Evolutionary conservation across 2,797 vertebrate species (phyloP).

Genomic region (Valencia hispanica): DNA sequence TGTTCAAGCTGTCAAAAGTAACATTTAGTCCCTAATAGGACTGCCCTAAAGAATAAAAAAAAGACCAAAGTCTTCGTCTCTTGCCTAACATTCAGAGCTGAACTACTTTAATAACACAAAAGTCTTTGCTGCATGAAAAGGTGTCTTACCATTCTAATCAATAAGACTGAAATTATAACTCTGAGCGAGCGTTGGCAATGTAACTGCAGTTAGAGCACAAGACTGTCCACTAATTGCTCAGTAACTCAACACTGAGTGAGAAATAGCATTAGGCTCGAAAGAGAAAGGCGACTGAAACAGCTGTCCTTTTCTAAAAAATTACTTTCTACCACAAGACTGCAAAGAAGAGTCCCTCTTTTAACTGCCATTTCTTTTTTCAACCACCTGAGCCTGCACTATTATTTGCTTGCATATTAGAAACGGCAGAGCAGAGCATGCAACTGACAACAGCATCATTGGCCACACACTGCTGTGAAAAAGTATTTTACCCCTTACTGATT

Average conservation of each 20-base stretch:
- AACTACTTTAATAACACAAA: constrained; percentile 15
- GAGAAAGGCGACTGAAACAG: not conserved
- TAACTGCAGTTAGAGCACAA: not conserved
- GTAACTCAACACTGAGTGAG: constrained; percentile 29
- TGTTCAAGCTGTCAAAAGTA: constrained; percentile 61
- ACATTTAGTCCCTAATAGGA: constrained; percentile 58
- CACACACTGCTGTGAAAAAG: too few relatives aligned
- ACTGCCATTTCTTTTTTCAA: too few relatives aligned
- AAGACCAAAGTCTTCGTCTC: constrained; percentile 31
- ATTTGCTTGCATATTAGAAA: too few relatives aligned
- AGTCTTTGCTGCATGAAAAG: constrained; percentile 1
- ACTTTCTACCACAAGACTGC: not conserved
- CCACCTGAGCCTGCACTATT: too few relatives aligned
- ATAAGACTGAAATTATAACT: constrained; percentile 25
- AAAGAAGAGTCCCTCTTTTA: too few relatives aligned
- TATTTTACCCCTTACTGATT: too few relatives aligned
- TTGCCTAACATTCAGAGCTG: constrained; percentile 26
- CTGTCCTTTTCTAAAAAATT: not conserved
- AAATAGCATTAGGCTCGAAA: constrained; percentile 33
- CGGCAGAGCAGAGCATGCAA: too few relatives aligned
- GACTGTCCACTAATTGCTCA: constrained; percentile 31
- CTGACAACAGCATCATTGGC: too few relatives aligned
- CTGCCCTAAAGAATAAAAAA: constrained; percentile 19
- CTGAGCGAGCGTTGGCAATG: constrained; percentile 6
- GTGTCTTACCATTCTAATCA: constrained; percentile 20